Evolutionary conservation across 2,888 invertebrate species (phyloP), one percentile per base, ranked within the genome.

Genomic region (Drosophila aldrichi): DNA sequence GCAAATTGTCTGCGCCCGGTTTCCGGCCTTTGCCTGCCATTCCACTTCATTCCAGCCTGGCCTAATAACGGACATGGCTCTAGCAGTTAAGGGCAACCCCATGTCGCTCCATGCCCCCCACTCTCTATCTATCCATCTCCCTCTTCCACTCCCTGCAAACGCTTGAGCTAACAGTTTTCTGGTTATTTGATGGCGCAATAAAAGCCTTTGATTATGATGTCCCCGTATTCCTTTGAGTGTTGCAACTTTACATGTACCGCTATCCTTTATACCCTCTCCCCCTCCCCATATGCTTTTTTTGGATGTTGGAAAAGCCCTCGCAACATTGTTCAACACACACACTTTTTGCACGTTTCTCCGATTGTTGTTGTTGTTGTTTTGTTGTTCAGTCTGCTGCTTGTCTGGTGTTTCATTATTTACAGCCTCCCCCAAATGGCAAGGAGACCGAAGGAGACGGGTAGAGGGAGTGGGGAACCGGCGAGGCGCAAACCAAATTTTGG

Each of bases 351-450:
- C 68, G 57, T 70, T 66, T 54, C 29, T 73, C 43, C 56, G 60
- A 5, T 25, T 25, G 41, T 62, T 60, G 55, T 68, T 78, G 64
- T 77, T 78, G 72, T 77, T 79, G 22, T 46, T 43, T 43, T 29
- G 70, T 54, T 77, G 65, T 73, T 25, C 72, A 84, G 86, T 89
- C 89, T 87, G 89, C 75, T 68, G 75, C 77, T 66, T 84, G 86
- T 87, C 86, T 87, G 85, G 80, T 80, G 79, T 75, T 85, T 66
- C 69, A 84, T 84, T 87, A 87, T 89, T 89, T 87, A 87, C 86
- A 87, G 82, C 88, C 75, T 87, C 80, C 80, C 79, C 79, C 32
- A 44, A 34, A 25, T n/a, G 44, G n/a, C 51, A 10, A 5, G 16
- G 10, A 32, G 56, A 25, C 18, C 10, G 16, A 18, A 18, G 63